Evolutionary conservation across 2,797 vertebrate genomes (phyloP).

Genomic region (Microctenopoma steveboyesi): DNA sequence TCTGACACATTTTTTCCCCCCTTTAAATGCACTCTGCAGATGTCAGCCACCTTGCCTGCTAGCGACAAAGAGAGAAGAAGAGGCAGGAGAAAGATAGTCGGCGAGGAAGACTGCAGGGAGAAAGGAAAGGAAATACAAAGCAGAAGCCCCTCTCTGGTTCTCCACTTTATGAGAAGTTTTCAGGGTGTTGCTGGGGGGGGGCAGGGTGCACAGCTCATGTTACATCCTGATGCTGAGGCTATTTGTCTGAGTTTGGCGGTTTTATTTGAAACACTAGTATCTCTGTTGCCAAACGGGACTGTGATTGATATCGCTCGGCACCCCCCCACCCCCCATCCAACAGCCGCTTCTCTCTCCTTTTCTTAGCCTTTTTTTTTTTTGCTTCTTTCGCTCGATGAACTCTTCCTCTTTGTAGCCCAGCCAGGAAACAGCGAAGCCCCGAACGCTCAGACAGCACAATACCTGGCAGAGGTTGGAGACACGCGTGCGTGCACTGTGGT

Average conservation of each 20-base stretch:
- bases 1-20: constrained; percentile 97
- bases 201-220: constrained; percentile 62
- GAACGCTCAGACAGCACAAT: constrained; percentile 10
- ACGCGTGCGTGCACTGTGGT: neutral
- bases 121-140: constrained; percentile 46
- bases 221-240: constrained; percentile 84
- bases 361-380: constrained; percentile 39
- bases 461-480: constrained; percentile 2
- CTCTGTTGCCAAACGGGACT: constrained; percentile 86
- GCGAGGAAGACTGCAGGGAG: constrained; percentile 12
- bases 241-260: constrained; percentile 84
- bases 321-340: constrained; percentile 44
- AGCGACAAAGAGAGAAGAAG: constrained; percentile 77
- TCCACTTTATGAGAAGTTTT: constrained; percentile 70
- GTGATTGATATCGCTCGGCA: constrained; percentile 79
- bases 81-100: constrained; percentile 69
- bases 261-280: constrained; percentile 87
- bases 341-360: constrained; percentile 50
- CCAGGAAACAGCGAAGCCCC: constrained; percentile 50
- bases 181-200: constrained; percentile 44
- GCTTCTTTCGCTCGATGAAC: constrained; percentile 57
- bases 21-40: constrained; percentile 99
- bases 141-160: constrained; percentile 49
- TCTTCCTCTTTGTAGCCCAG: constrained; percentile 57
- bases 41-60: constrained; percentile 94